Percentiles rank a stretch among this genome's conserved stretches.
These are phyloP conservation scores for Eretmocerus hayati DNA, from an alignment of 2,888 invertebrate genomes.

Conservation along the genomic window DNA sequence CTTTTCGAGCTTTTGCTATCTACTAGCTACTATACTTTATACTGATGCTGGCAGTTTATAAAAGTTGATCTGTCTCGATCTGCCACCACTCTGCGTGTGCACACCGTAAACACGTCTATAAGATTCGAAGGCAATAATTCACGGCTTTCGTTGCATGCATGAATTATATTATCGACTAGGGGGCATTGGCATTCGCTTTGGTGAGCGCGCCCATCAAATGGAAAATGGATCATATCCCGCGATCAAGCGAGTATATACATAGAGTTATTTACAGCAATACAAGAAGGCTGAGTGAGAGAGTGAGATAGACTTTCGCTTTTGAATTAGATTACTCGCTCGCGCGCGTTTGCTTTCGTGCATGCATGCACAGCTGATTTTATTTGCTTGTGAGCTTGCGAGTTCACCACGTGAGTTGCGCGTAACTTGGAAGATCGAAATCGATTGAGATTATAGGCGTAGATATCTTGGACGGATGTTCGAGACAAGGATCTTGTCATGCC, in stretches of 20 bases:
- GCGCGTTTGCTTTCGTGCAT: not conserved
- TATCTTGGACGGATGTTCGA: slow-evolving; percentile 16
- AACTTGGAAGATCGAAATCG: slow-evolving; percentile 3
- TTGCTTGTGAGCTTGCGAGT: not conserved
- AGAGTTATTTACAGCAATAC: no score
- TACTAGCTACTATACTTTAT: no score
- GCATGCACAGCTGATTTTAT: not conserved
- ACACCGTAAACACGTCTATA: no score
- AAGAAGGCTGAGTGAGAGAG: no score
- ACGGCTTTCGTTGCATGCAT: slow-evolving; percentile 2
- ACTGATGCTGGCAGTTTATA: no score
- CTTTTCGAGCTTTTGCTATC: no score
- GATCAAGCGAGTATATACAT: no score
- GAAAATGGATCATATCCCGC: slow-evolving; percentile 1
- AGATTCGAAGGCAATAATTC: not conserved
- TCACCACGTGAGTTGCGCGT: no score
- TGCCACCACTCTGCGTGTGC: no score
- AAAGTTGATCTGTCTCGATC: no score
- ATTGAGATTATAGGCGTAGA: slow-evolving; percentile 19
- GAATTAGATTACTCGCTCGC: not conserved
- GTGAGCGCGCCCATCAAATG: slow-evolving; percentile 6
- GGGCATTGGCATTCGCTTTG: not conserved
- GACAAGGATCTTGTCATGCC: slow-evolving; percentile 6
- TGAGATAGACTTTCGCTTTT: not conserved
- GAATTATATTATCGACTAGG: not conserved